Conservation (phyloP, 92 coral and sea anemone genomes). For the Phenganax subtilis region DNA sequence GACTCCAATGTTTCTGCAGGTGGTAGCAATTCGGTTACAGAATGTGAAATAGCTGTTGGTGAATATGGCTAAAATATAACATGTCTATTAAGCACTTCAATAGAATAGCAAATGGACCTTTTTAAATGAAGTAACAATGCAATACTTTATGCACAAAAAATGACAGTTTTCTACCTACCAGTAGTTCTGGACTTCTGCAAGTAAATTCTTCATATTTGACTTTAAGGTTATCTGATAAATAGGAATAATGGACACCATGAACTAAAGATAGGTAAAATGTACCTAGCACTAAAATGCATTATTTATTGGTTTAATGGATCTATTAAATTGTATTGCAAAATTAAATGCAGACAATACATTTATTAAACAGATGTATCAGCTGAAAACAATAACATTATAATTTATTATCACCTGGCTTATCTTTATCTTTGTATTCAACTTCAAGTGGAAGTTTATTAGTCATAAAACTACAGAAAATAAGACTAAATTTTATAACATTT, state of each 20-base stretch:
- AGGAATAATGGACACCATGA: background rate
- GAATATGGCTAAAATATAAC: background rate
- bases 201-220: slow-evolving; percentile 14
- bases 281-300: no score
- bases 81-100: background rate
- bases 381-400: background rate
- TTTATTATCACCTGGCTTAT: background rate
- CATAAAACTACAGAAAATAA: slow-evolving; percentile 5
- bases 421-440: slow-evolving; percentile 9
- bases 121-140: background rate
- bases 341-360: background rate
- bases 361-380: background rate
- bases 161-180: no score
- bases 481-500: background rate
- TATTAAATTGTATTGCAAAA: no score
- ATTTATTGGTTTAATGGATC: no score
- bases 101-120: background rate
- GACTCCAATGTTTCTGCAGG: background rate
- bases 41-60: background rate
- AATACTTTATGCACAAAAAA: background rate
- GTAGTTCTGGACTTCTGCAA: background rate
- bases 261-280: background rate
- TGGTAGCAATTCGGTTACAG: slow-evolving; percentile 7
- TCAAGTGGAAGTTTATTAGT: slow-evolving; percentile 15
- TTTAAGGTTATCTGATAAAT: slow-evolving; percentile 11